Percentiles rank a stretch among this genome's conserved stretches.
Conservation (phyloP, 2,888 invertebrate species). For the Melieria omissa region DNA sequence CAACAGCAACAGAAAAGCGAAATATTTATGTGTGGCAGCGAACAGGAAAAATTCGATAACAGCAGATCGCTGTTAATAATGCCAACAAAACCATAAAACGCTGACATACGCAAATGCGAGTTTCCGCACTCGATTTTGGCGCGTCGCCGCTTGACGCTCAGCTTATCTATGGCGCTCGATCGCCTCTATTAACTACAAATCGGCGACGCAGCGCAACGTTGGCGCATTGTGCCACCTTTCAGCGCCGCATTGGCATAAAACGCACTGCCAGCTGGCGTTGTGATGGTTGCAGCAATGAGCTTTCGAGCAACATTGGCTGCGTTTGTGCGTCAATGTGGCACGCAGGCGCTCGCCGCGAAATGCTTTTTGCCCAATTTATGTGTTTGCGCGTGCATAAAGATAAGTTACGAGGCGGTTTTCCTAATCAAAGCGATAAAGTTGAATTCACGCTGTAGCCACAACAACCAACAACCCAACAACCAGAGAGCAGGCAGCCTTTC, state of each 20-base stretch:
- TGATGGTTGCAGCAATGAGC: too few relatives aligned
- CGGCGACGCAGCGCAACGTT: slow-evolving; percentile 39
- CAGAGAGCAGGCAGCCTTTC: too few relatives aligned
- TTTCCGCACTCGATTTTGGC: slow-evolving; percentile 30
- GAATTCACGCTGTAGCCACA: slow-evolving; percentile 49
- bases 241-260: too few relatives aligned
- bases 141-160: slow-evolving; percentile 7
- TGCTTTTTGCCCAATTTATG: slow-evolving; percentile 49
- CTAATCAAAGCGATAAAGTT: slow-evolving; percentile 56
- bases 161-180: slow-evolving; percentile 27
- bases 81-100: background rate
- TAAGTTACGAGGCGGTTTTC: slow-evolving; percentile 53
- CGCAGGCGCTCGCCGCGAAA: slow-evolving; percentile 32
- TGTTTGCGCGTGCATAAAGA: slow-evolving; percentile 56
- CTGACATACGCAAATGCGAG: slow-evolving; percentile 1
- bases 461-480: too few relatives aligned
- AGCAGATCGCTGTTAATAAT: background rate
- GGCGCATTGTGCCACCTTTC: too few relatives aligned
- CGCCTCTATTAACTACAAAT: slow-evolving; percentile 34
- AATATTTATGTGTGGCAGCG: too few relatives aligned
- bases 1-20: too few relatives aligned
- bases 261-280: too few relatives aligned
- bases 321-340: background rate
- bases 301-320: background rate
- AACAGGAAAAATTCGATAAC: too few relatives aligned